Percentiles rank a stretch among this genome's conserved stretches.
Evolutionary conservation across 2,797 vertebrate species (phyloP).

Genomic region (Protosalanx chinensis): DNA sequence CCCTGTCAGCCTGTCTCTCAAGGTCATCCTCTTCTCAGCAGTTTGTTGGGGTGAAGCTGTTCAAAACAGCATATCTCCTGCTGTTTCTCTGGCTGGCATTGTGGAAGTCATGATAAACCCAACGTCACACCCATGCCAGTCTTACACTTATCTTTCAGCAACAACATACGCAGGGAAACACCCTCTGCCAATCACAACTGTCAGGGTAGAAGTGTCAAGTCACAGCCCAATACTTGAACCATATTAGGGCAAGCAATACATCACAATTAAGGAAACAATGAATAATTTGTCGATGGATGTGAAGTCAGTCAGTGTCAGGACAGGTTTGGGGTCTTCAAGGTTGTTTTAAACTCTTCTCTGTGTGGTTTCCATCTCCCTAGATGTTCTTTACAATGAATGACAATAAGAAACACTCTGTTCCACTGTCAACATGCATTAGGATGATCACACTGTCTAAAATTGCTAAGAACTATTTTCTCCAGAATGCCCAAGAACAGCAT

Average conservation of each 20-base stretch:
- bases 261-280: background rate
- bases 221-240: constrained; percentile 9
- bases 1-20: too few relatives aligned
- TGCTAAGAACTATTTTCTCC: background rate
- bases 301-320: background rate
- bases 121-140: constrained; percentile 56
- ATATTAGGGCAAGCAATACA: background rate
- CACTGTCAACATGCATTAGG: background rate
- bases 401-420: background rate
- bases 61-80: constrained; percentile 9
- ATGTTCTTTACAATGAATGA: too few relatives aligned
- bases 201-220: constrained; percentile 13
- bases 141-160: constrained; percentile 68
- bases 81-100: constrained; percentile 43
- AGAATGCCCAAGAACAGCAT: background rate
- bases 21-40: background rate
- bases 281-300: background rate
- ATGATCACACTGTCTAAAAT: background rate
- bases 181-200: constrained; percentile 61
- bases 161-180: constrained; percentile 54
- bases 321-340: too few relatives aligned
- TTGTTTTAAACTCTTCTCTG: too few relatives aligned
- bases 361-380: too few relatives aligned
- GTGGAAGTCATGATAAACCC: constrained; percentile 56
- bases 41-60: background rate